Evolutionary conservation across 2,888 invertebrate species (phyloP).

Genomic region (Myathropa florea): DNA sequence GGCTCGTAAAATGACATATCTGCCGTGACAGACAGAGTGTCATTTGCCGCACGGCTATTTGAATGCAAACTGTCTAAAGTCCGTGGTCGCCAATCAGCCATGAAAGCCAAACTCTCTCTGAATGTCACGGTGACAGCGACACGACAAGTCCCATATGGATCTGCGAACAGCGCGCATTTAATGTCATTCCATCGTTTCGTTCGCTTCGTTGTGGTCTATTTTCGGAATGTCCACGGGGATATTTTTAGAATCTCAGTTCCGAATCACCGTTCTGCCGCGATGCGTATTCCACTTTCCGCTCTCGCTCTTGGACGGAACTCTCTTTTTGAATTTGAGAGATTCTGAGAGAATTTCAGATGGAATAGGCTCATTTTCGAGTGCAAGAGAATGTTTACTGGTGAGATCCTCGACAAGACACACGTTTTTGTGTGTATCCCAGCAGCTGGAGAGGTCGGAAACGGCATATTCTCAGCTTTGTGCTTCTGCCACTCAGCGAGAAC

Average conservation of each 20-base stretch:
- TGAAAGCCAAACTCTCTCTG: conserved; percentile 7
- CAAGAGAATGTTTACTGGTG: background rate
- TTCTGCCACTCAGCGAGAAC: conserved; percentile 1
- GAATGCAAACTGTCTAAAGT: too few relatives aligned
- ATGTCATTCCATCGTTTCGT: background rate
- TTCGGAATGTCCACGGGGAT: background rate
- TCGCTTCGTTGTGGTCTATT: conserved; percentile 9
- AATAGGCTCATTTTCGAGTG: conserved; percentile 1
- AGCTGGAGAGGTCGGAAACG: conserved; percentile 28
- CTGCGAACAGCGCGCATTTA: background rate
- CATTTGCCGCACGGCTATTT: background rate
- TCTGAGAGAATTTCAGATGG: background rate
- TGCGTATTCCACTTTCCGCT: background rate
- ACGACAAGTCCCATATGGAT: background rate
- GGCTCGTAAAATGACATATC: too few relatives aligned
- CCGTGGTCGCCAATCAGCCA: conserved; percentile 2
- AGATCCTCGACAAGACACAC: background rate
- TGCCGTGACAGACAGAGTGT: background rate
- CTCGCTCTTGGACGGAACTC: too few relatives aligned
- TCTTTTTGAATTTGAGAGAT: too few relatives aligned
- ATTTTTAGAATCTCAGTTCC: conserved; percentile 33
- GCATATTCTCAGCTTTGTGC: background rate
- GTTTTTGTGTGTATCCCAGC: background rate
- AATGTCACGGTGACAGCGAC: conserved; percentile 41
- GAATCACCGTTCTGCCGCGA: conserved; percentile 5